Conservation (phyloP, 2,113 vertebrate species). For the Mystacornis crossleyi region DNA sequence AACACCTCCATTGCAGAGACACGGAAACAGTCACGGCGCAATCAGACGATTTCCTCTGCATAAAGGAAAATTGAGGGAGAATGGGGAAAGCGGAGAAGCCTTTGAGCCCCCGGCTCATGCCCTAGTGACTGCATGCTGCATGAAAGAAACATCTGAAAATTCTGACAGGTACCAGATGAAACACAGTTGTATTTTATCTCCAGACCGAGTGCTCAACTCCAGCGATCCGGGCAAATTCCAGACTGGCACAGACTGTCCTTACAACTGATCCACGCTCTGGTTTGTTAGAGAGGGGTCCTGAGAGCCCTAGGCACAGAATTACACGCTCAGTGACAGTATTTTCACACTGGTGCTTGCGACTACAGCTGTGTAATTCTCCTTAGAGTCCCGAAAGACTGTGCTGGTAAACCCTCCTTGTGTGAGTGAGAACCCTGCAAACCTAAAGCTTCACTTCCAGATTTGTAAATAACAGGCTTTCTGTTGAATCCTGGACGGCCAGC, state of each 20-base stretch:
- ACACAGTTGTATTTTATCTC: neutral
- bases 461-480: neutral
- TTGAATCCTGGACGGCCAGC: neutral
- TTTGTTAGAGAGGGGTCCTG: neutral
- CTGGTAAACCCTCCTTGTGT: neutral
- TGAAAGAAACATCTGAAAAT: neutral
- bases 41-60: neutral
- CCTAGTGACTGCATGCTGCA: fast-evolving
- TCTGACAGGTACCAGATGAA: neutral
- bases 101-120: neutral
- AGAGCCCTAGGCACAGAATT: neutral
- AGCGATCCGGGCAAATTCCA: fast-evolving
- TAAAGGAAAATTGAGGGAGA: neutral
- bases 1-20: neutral
- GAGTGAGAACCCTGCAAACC: neutral
- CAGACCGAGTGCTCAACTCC: neutral
- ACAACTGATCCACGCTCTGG: fast-evolving
- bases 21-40: fast-evolving
- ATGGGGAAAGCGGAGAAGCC: neutral
- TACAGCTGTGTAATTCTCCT: neutral
- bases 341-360: neutral
- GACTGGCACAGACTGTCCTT: neutral
- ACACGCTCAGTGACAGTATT: neutral
- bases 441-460: neutral
- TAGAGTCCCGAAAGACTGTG: neutral